Conservation (phyloP, 2,113 vertebrate genomes). For the Barbus barbus region DNA sequence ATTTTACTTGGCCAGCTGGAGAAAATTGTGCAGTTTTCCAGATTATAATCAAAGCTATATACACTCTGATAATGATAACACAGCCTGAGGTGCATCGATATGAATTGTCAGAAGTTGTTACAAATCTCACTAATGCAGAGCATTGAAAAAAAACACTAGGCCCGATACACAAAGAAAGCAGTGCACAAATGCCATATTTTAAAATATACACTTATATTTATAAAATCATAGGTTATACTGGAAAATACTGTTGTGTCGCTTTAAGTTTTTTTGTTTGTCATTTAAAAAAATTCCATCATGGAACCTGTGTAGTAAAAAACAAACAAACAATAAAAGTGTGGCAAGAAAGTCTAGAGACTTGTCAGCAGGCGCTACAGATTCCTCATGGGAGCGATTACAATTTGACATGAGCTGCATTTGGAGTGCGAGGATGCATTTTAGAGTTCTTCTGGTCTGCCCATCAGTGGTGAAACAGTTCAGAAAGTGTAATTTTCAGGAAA, state of each 20-base stretch:
- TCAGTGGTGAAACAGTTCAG: constrained; percentile 19
- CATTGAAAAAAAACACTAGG: constrained; percentile 28
- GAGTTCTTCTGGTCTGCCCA: constrained; percentile 30
- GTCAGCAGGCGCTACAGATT: constrained; percentile 5
- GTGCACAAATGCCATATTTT: constrained; percentile 41
- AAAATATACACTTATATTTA: constrained; percentile 48
- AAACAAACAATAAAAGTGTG: constrained; percentile 2
- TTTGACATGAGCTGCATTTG: constrained; percentile 32
- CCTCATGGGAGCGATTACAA: constrained; percentile 5
- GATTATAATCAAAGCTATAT: constrained; percentile 18
- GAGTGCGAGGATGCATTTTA: constrained; percentile 14
- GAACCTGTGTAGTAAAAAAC: neutral
- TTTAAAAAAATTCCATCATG: constrained; percentile 26
- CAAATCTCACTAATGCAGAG: constrained; percentile 38
- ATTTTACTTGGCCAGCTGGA: constrained; percentile 31
- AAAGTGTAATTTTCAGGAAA: constrained; percentile 45
- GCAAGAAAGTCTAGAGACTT: constrained; percentile 14
- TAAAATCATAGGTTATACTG: constrained; percentile 34
- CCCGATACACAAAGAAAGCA: constrained; percentile 40
- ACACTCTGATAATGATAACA: constrained; percentile 32
- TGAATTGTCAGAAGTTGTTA: constrained; percentile 18
- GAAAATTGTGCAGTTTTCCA: constrained; percentile 8
- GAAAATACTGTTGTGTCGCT: constrained; percentile 45
- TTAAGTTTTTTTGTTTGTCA: constrained; percentile 12
- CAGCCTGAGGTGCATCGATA: constrained; percentile 11